Evolutionary conservation across 2,888 invertebrate genomes (phyloP).

Genomic region (Drosophila suboccidentalis): DNA sequence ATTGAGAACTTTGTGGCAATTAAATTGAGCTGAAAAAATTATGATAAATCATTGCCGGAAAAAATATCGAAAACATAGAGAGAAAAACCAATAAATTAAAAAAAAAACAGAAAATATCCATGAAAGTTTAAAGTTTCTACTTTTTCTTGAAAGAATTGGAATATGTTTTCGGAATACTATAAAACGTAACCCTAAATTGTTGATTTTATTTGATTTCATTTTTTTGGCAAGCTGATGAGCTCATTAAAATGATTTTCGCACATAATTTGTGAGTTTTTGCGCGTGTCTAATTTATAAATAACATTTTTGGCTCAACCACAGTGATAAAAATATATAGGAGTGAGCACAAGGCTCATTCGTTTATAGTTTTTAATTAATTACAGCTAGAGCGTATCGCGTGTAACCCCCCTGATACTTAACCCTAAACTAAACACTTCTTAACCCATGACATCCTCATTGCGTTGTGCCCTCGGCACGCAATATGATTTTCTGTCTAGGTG

Average conservation of each 20-base stretch:
- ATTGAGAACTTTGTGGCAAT: constrained; percentile 39
- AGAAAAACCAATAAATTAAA: background rate
- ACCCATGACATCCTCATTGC: constrained; percentile 38
- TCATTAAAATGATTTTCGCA: constrained; percentile 67
- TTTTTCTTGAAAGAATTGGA: constrained; percentile 11
- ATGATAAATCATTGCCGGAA: constrained; percentile 42
- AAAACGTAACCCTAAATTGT: background rate
- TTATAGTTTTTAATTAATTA: constrained; percentile 60
- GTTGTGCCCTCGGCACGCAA: constrained; percentile 39
- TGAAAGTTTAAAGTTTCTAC: background rate
- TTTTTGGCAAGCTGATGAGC: constrained; percentile 51
- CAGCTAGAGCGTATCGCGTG: constrained; percentile 47
- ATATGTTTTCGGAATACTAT: background rate
- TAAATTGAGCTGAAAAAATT: constrained; percentile 25
- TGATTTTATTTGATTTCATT: constrained; percentile 8
- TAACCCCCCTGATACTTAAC: constrained; percentile 26
- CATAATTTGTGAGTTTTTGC: constrained; percentile 29
- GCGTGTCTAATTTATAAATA: constrained; percentile 42
- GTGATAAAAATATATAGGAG: constrained; percentile 22
- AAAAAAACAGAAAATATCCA: background rate
- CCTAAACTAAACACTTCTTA: constrained; percentile 19
- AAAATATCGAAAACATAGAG: background rate
- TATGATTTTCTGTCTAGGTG: constrained; percentile 34
- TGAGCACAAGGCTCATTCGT: constrained; percentile 26
- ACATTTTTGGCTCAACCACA: constrained; percentile 21